Evolutionary conservation across 2,113 vertebrate genomes (phyloP), one percentile per base, ranked within the genome.

Genomic region (Cinclus mexicanus): DNA sequence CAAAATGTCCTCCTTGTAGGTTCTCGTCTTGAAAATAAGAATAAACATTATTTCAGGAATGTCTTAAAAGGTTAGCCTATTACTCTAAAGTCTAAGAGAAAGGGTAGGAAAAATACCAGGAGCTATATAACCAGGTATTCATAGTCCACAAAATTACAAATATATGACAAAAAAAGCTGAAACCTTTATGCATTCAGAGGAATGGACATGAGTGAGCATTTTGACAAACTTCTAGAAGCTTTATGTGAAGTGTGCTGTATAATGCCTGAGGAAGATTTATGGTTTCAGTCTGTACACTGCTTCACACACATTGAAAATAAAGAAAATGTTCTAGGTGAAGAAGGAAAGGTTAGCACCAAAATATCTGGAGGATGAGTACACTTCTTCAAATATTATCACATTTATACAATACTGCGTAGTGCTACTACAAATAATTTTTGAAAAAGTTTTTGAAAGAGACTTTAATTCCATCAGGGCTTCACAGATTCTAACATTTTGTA

Each of bases 241-340:
- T 6, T 52, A 2, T 46, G 12, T 11, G 14, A 35, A 4, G 2
- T 59, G 5, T 71, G 2, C 19, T 60, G 7, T 8, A n/a, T 19
- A 11, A 8, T 7, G 6, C 3, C 24, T 57, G 23, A 65, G 52
- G 4, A 63, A 2, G 15, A 14, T 20, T 76, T 49, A 24, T 11
- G 6, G 4, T 26, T 79, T 20, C 23, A 44, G 5, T 8, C 2
- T 59, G 28, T 14, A 16, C 8, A 6, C 22, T 37, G 35, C 10
- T 78, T 61, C 50, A 52, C 4, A 25, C 12, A 18, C 8, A 31
- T 22, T 56, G 15, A 14, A 2, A 2, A 6, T 19, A 16, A 57
- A 82, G 12, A 83, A 83, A 37, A 56, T 6, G 2, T 33, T 59
- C 44, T 31, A 5, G 23, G 49, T 60, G 12, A 70, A 75, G 39